Conservation (phyloP, 2,113 vertebrate genomes). For the Struthio camelus region DNA sequence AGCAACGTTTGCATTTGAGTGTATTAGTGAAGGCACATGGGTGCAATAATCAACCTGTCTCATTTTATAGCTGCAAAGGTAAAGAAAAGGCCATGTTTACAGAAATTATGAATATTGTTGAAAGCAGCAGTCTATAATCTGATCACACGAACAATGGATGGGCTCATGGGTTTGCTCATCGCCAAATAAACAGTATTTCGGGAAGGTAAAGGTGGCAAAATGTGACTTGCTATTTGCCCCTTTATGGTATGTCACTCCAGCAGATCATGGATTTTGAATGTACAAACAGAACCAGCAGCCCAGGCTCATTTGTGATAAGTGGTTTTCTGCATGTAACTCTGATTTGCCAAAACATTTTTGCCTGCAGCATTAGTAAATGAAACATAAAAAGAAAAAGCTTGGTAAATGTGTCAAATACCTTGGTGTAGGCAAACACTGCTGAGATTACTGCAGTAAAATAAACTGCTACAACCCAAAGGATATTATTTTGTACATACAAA, state of each 20-base stretch:
- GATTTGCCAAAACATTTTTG: constrained; percentile 24
- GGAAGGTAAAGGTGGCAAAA: not conserved
- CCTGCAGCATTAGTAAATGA: not conserved
- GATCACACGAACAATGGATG: not conserved
- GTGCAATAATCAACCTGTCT: not conserved
- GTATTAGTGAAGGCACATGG: not conserved
- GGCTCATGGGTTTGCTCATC: not conserved
- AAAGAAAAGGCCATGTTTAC: not conserved
- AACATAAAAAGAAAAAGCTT: not conserved
- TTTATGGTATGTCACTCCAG: not conserved
- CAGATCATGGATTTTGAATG: not conserved
- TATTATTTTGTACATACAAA: not conserved
- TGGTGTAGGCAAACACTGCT: constrained; percentile 4
- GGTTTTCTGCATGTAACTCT: not conserved
- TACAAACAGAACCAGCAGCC: not conserved
- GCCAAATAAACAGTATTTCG: not conserved
- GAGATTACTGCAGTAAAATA: constrained; percentile 22
- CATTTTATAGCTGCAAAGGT: not conserved
- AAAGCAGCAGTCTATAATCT: not conserved
- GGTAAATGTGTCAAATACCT: constrained; percentile 14
- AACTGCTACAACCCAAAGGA: not conserved
- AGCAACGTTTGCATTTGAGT: not conserved
- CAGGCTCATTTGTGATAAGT: not conserved
- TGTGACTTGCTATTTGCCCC: rapidly evolving
- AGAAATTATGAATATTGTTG: not conserved